Conservation (phyloP, 35 echinoderm and acorn worm species). For the Ophiothrix spiculata region DNA sequence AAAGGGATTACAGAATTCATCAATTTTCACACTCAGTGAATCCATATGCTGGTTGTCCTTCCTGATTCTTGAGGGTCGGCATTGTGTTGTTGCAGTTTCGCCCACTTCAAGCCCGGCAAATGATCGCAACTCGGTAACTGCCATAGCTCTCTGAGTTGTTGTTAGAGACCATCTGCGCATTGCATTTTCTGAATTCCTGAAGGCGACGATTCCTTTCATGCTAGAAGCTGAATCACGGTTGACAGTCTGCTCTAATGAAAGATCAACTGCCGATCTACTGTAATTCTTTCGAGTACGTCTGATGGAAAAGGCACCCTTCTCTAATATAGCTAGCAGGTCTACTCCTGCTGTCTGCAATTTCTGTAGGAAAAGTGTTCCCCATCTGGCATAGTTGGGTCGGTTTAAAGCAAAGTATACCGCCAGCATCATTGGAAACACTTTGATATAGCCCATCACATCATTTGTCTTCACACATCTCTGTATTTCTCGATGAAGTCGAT, state of each 20-base stretch:
- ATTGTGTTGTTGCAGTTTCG: slow-evolving; percentile 48
- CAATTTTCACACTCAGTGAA: not conserved
- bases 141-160: slow-evolving; percentile 49
- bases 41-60: slow-evolving; percentile 41
- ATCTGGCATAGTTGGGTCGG: slow-evolving; percentile 73
- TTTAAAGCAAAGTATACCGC: slow-evolving; percentile 60
- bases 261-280: too few species aligned
- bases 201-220: too few species aligned
- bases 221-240: too few species aligned
- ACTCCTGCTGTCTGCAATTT: slow-evolving; percentile 50
- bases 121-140: slow-evolving; percentile 57
- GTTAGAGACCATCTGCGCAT: slow-evolving; percentile 48
- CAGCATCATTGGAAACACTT: slow-evolving; percentile 47
- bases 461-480: slow-evolving; percentile 60
- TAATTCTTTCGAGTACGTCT: slow-evolving; percentile 42
- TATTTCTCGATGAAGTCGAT: slow-evolving; percentile 63
- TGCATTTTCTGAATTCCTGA: slow-evolving; percentile 49
- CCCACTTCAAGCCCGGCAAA: slow-evolving; percentile 48
- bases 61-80: slow-evolving; percentile 33
- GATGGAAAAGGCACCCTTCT: slow-evolving; percentile 78
- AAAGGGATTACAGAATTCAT: slow-evolving; percentile 55
- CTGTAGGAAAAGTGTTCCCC: slow-evolving; percentile 68
- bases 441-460: slow-evolving; percentile 57
- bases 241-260: too few species aligned
- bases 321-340: slow-evolving; percentile 33